Base-by-base conservation (phyloP, 2,888 invertebrate genomes). In the Melieria picta region DNA sequence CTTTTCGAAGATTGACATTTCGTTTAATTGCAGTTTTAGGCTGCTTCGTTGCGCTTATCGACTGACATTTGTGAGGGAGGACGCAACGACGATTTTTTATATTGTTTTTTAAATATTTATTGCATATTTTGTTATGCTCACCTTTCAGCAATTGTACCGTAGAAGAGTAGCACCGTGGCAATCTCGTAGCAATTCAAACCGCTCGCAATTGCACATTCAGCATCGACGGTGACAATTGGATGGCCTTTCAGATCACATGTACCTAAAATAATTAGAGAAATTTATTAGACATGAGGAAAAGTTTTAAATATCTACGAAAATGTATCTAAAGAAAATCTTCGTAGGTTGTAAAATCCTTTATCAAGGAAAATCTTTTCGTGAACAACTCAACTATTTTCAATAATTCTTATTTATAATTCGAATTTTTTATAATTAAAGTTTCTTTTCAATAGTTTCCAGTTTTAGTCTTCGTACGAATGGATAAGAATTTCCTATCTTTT, bases 121-220 rank as follows among this genome's bases (percentile, higher is more conserved):
- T 46, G 7, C 13, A n/a, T 52, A 9, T 7, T 47, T 46, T 45
- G 9, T 65, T 3, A 42, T 16, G 81, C 88, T 90, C 89, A 93
- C 93, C 91, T 90, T 76, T 86, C 86, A 79, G 92, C 91, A 81
- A 93, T 89, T 76, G 92, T 90, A 77, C 90, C 89, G 87, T 92
- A 93, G 88, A 92, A 93, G 83, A 93, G 89, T 76, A 93, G 86
- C 77, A 93, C 88, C 77, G 91, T 90, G 74, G 93, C 91, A 77
- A 93, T 89, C 87, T 93, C 92, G 80, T 90, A 90, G 82, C 91
- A 90, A 78, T 90, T 90, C 72, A 91, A 87, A 74, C 89, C 89
- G 75, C 91, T 90, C 80, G 88, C 85, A 71, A 88, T 87, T 79
- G 90, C 89, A 81, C 89, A 89, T 79, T 90, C 89, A 70, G 90